Evolutionary conservation across 2,113 vertebrate genomes (phyloP), one percentile per base, ranked within the genome.

Genomic region (Hystrix cristata): DNA sequence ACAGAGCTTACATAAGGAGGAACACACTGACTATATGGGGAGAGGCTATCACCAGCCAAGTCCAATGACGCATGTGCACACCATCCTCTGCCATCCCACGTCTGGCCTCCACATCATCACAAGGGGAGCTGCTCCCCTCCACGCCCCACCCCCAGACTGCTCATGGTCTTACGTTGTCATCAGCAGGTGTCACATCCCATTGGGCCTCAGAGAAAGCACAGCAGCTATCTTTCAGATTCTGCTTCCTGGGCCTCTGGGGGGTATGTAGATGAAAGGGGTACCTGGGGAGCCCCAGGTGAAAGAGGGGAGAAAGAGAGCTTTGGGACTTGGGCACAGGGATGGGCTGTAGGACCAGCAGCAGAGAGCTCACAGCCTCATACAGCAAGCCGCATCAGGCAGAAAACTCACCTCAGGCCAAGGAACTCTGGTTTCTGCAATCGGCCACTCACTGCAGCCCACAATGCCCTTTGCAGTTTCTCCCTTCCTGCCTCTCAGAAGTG

Each of bases 381-480:
- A 14, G 31, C 0, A 0, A 51, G 16, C 59, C 23, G 43, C 25
- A 25, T 29, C 38, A 4, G 78, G 34, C 0, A 55, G 43, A 43
- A 81, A 90, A 19, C 38, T 38, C 19, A n/a, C 23, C 10, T 34
- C 2, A 15, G 46, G 38, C 7, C 0, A 19, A 67, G 29, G 65
- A 87, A 57, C 16, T 0, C 34, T 23, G 23, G n/a, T 13, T 71
- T 94, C 51, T 29, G 25, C 0, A 1, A 18, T 2, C 31, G 10
- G 84, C 23, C 29, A 31, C 21, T 48, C 38, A 1, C 25, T 5
- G 46, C 16, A 51, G 25, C 81, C 91, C 65, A 34, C 10, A 72
- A 74, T 5, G 19, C 89, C 69, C n/a, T 71, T 18, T 59, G 91
- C 78, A 59, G 14, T 25, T 85, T 34, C 46, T 92, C 82, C n/a